Conservation (phyloP, 2,797 vertebrate species). For the Calcarius lapponicus region DNA sequence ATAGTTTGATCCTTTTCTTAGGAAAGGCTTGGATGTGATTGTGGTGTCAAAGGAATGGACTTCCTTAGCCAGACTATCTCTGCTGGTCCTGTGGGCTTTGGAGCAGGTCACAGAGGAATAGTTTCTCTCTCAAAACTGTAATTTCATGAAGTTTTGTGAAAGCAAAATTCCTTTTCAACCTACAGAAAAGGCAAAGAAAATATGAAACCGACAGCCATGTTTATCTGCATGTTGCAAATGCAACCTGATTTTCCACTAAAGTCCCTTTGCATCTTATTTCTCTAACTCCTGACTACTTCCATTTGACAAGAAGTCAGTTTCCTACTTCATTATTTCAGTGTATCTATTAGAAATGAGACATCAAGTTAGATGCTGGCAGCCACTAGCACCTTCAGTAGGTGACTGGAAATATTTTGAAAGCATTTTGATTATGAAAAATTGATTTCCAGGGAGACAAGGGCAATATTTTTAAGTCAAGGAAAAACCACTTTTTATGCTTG, state of each 20-base stretch:
- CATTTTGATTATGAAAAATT: not conserved
- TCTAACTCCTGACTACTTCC: not conserved
- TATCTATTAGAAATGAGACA: not conserved
- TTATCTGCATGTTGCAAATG: not conserved
- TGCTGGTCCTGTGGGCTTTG: not conserved
- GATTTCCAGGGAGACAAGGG: not conserved
- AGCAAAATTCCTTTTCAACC: not conserved
- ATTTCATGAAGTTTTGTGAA: not conserved
- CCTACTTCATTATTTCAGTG: not conserved
- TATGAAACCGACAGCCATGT: not conserved
- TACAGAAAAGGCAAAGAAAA: not conserved
- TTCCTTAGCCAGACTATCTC: not conserved
- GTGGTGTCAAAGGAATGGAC: not conserved
- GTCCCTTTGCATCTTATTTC: not conserved
- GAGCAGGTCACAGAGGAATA: not conserved
- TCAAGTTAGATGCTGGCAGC: not conserved
- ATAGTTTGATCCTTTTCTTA: not conserved
- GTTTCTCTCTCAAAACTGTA: not conserved
- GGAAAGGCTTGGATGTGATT: not conserved
- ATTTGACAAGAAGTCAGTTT: not conserved
- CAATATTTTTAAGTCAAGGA: not conserved
- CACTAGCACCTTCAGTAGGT: not conserved
- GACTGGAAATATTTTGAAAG: not conserved
- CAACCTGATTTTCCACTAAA: not conserved
- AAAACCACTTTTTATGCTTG: not conserved